These are phyloP conservation scores for Lepidurus couesii DNA, from an alignment of 1,140 invertebrate species.

Conservation along the genomic window DNA sequence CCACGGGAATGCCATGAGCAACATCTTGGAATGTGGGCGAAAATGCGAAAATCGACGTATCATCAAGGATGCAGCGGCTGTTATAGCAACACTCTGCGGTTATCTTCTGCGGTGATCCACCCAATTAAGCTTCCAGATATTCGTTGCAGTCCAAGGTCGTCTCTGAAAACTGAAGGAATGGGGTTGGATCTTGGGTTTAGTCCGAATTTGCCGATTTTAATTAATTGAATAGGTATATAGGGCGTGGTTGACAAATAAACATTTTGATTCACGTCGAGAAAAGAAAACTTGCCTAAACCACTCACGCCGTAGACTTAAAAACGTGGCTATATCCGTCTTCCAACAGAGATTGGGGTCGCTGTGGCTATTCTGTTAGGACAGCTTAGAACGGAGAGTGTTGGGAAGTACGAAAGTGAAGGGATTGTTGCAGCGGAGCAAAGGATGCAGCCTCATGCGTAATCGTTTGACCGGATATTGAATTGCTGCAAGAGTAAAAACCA, in stretches of 20 bases:
- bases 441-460: slow-evolving; percentile 5
- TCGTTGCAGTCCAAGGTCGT: no score
- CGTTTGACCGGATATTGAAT: background rate
- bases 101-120: no score
- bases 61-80: background rate
- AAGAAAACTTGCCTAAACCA: no score
- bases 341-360: background rate
- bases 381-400: background rate
- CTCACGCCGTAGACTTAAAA: background rate
- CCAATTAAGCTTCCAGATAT: no score
- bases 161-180: no score
- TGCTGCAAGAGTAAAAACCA: no score
- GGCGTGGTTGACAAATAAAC: no score
- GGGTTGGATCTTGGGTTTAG: no score
- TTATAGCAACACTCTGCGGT: no score
- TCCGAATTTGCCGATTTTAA: no score
- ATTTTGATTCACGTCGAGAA: no score
- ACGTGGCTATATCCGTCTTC: background rate
- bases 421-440: background rate
- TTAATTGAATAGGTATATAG: no score
- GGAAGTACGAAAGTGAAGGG: background rate
- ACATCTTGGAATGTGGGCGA: background rate
- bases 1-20: background rate
- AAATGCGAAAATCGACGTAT: background rate
- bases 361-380: background rate